phyloP scores from a whole-genome alignment of 2,113 vertebrate genomes.

The Erythrolamprus reginae region DNA sequence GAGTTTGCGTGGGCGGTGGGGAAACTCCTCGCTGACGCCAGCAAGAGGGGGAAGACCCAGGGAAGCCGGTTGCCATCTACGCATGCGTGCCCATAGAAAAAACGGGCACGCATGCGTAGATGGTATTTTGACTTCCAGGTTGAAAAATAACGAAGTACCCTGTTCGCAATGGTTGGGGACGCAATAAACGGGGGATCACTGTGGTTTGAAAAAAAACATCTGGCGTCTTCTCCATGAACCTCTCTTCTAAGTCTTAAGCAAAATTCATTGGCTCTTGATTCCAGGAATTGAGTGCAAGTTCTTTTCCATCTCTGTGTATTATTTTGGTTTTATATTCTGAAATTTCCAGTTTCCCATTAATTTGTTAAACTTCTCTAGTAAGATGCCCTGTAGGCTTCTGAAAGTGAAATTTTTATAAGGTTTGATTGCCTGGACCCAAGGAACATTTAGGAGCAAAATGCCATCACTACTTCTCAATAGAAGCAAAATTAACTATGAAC shows the following conservation, averaged over 20 bases:
- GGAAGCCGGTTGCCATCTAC: too few relatives aligned
- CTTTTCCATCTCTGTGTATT: neutral
- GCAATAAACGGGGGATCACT: too few relatives aligned
- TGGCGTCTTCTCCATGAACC: neutral
- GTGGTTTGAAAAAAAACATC: neutral
- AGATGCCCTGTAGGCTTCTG: neutral
- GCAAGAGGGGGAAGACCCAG: too few relatives aligned
- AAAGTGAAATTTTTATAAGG: neutral
- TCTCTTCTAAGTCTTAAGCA: neutral
- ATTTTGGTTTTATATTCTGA: neutral
- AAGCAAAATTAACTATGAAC: neutral
- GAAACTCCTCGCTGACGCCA: too few relatives aligned
- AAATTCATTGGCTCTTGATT: neutral
- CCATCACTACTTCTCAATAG: neutral
- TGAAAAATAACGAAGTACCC: too few relatives aligned
- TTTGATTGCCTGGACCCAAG: neutral
- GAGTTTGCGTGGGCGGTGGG: too few relatives aligned
- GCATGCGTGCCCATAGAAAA: too few relatives aligned
- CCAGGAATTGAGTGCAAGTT: neutral
- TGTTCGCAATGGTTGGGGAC: too few relatives aligned
- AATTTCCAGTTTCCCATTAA: neutral
- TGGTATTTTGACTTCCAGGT: too few relatives aligned
- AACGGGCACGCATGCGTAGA: too few relatives aligned
- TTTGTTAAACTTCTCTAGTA: neutral
- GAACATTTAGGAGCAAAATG: neutral